Percentiles rank a stretch among this genome's conserved stretches.
Evolutionary conservation across 2,113 vertebrate species (phyloP).

Genomic region (Colistium nudipinnis): DNA sequence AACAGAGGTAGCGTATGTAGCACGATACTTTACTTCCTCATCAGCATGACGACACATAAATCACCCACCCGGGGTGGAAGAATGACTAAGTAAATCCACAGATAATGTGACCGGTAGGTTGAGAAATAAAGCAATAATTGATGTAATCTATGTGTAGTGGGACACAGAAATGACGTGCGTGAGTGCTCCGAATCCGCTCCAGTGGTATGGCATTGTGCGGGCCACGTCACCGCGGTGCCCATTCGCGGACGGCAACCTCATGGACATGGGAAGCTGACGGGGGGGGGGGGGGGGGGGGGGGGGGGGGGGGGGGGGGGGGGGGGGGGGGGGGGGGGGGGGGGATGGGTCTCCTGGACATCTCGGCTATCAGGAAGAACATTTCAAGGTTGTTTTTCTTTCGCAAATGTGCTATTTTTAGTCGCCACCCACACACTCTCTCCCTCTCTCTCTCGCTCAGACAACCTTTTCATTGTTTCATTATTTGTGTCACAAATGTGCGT

Average conservation of each 20-base stretch:
- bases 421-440: neutral
- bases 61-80: neutral
- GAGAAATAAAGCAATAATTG: no score
- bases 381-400: constrained; percentile 7
- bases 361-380: constrained; percentile 35
- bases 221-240: constrained; percentile 29
- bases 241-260: constrained; percentile 52
- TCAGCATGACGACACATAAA: constrained; percentile 30
- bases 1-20: no score
- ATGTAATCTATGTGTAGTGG: no score
- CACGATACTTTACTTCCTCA: no score
- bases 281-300: no score
- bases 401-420: constrained; percentile 33
- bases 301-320: no score
- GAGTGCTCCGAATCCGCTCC: neutral
- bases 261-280: constrained; percentile 62
- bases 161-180: no score
- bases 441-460: no score
- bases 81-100: neutral
- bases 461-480: neutral
- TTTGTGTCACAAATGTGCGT: neutral
- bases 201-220: neutral
- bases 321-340: no score
- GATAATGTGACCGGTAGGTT: neutral
- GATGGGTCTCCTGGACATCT: constrained; percentile 9